Conservation (phyloP, 2,797 vertebrate genomes). For the Psittacula echo region DNA sequence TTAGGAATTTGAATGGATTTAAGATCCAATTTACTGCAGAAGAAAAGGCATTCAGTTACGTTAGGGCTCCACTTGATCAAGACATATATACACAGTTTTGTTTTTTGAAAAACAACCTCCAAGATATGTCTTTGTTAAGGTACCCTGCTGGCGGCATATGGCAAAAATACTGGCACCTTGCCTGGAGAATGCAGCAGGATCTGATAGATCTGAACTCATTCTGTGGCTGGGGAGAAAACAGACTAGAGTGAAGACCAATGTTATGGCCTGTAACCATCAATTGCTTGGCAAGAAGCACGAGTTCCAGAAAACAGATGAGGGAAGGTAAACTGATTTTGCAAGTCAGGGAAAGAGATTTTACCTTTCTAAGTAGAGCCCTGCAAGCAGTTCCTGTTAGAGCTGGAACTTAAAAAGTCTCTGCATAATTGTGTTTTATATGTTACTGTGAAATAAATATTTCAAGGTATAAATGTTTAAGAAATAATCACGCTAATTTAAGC, state of each 20-base stretch:
- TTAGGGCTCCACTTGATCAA: not conserved
- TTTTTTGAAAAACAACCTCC: not conserved
- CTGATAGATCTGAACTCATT: not conserved
- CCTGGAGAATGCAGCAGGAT: slow-evolving; percentile 23
- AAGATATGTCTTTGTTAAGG: slow-evolving; percentile 17
- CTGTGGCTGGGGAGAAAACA: not conserved
- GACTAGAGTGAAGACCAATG: not conserved
- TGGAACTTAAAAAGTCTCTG: not conserved
- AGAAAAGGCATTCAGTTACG: not conserved
- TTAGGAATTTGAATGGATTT: not conserved
- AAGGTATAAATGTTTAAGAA: not conserved
- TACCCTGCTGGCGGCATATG: not conserved
- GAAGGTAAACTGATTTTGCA: not conserved
- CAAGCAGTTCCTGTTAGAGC: not conserved
- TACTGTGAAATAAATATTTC: not conserved
- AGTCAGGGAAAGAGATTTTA: not conserved
- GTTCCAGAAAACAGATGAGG: not conserved
- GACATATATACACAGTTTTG: not conserved
- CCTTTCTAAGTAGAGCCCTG: not conserved
- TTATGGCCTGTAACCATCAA: not conserved
- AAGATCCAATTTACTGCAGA: not conserved
- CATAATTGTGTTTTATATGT: not conserved
- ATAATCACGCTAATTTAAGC: not conserved
- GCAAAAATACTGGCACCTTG: slow-evolving; percentile 45
- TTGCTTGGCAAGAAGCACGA: not conserved